These are phyloP conservation scores for Rhinella marina DNA, from an alignment of 2,797 vertebrate genomes.

Conservation along the genomic window DNA sequence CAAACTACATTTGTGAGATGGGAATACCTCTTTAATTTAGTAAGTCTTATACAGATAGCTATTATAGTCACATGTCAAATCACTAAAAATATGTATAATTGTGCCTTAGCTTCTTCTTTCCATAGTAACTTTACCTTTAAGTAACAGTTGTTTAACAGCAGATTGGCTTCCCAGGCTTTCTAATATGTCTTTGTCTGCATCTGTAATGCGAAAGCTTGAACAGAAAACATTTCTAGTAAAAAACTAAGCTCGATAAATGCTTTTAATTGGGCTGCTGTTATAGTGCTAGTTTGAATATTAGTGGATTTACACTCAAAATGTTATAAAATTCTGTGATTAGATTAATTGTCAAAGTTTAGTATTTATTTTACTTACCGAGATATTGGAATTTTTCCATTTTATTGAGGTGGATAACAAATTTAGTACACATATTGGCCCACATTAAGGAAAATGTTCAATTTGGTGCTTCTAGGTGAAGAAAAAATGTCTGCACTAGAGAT, in stretches of 20 bases:
- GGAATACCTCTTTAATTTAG: no score
- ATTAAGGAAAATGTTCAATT: neutral
- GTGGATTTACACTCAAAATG: no score
- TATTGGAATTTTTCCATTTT: neutral
- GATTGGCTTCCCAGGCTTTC: conserved; percentile 75
- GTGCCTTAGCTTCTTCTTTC: neutral
- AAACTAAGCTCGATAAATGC: neutral
- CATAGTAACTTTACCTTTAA: conserved; percentile 77
- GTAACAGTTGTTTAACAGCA: conserved; percentile 80
- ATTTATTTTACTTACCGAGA: neutral
- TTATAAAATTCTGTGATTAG: no score
- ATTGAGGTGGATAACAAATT: neutral
- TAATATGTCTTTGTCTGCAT: conserved; percentile 68
- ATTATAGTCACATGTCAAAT: neutral
- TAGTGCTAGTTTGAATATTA: no score
- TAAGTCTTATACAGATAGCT: neutral
- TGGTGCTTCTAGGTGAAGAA: no score
- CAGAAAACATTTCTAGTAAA: neutral
- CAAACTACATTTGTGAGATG: no score
- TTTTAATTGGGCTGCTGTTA: no score
- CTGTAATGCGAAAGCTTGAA: conserved; percentile 60
- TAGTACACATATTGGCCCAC: neutral
- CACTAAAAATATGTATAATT: neutral
- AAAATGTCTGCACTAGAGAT: no score
- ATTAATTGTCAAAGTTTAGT: neutral